A percentile compares a stretch with the other conserved stretches of the same genome.
phyloP scores from a whole-genome alignment of 2,113 vertebrate species.

The Numida meleagris region DNA sequence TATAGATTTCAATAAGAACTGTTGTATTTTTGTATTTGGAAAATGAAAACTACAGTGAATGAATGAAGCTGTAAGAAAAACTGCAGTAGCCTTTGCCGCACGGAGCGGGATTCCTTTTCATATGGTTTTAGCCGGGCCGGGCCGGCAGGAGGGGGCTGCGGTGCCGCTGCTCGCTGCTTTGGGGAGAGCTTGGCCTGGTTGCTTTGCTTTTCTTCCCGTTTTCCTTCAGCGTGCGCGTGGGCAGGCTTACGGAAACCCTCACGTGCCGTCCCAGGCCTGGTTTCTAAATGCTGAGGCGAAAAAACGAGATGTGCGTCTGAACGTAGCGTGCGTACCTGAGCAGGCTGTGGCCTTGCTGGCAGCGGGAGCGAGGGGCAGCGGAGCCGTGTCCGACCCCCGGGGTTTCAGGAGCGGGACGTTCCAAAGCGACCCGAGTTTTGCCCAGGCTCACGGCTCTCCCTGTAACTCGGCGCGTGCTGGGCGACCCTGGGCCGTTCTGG shows the following conservation, averaged over 20 bases:
- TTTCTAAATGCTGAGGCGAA: background rate
- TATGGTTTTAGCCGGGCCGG: constrained; percentile 65
- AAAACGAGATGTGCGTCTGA: constrained; percentile 9
- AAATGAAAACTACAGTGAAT: constrained; percentile 78
- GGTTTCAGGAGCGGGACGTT: background rate
- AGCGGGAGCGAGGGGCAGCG: background rate
- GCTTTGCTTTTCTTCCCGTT: background rate
- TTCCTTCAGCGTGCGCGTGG: background rate
- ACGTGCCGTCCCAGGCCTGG: background rate
- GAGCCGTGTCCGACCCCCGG: rapidly evolving
- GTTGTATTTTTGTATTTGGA: constrained; percentile 88
- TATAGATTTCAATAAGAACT: constrained; percentile 86
- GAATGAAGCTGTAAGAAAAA: constrained; percentile 75
- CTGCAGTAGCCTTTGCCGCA: constrained; percentile 68
- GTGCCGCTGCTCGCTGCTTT: background rate
- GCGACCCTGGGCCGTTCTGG: background rate
- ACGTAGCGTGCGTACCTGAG: background rate
- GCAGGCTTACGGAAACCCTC: constrained; percentile 5
- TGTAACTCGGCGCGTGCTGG: rapidly evolving
- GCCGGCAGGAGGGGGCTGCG: rapidly evolving
- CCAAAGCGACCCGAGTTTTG: background rate
- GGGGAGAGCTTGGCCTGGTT: background rate
- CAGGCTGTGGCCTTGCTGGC: no score
- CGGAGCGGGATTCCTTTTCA: constrained; percentile 82
- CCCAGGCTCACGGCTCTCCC: background rate